Base-by-base conservation (phyloP, 1,140 invertebrate genomes). In the Agrilus planipennis region DNA sequence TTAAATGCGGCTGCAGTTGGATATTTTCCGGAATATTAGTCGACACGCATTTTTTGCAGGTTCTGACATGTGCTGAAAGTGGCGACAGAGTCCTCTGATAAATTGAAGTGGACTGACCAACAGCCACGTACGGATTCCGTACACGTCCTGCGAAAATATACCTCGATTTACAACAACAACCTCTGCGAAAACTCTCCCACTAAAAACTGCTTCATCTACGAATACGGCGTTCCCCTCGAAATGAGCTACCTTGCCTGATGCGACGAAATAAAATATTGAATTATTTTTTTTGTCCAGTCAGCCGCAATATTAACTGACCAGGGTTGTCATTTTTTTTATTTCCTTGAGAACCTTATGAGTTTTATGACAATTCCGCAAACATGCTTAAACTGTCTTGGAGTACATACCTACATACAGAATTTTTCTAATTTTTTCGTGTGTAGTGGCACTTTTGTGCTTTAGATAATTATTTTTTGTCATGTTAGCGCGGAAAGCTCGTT, bases 31-130 rank as follows among this genome's bases (percentile, higher is more conserved):
- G 31, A 52, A 52, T 50, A 48, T 50, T 46, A 40, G 35, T 37
- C 43, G 21, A 39, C 43, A 45, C 46, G 40, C 44, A 28, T 28
- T 44, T 20, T 20, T 14, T 31, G 14, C n/a, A n/a, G 38, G 35
- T 41, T 43, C 39, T 55, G 53, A 53, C 53, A 55, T 46, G 53
- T 55, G 53, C 41, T 47, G 51, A 55, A 53, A 55, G 49, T 43
- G 53, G 49, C 51, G 49, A 51, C 51, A 51, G 38, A 30, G 28
- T 22, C 42, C 32, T 38, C 46, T 55, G 53, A 55, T 55, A 55
- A 55, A 55, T 55, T 55, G 53, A 50, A 45, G 46, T 50, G 53
- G 50, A 55, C 51, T 39, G 38, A 47, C 30, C 27, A 18, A 36
- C 29, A 22, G 25, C 29, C 41, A 36, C 6, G 34, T 21, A 21